Evolutionary conservation across 2,797 vertebrate genomes (phyloP).

Genomic region (Labeo calbasu): DNA sequence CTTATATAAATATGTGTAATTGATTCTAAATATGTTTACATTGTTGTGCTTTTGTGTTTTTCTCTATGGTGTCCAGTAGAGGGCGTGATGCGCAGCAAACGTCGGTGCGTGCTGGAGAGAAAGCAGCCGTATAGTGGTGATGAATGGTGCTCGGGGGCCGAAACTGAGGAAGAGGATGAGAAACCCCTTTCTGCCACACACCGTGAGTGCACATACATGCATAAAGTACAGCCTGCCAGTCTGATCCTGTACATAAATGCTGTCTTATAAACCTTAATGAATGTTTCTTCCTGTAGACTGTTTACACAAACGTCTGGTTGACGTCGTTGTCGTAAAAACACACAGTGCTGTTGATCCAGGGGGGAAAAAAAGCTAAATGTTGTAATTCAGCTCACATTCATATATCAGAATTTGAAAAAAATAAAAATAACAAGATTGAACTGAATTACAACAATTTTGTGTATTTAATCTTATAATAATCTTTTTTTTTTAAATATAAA

Average conservation of each 20-base stretch:
- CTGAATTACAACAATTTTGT: no score
- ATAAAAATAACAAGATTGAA: no score
- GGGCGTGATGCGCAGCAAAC: conserved; percentile 91
- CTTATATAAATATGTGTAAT: conserved; percentile 1
- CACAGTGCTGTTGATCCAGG: not conserved
- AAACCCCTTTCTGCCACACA: conserved; percentile 85
- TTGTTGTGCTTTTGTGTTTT: conserved; percentile 40
- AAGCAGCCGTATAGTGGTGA: conserved; percentile 98
- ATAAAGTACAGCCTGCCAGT: not conserved
- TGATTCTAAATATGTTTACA: conserved; percentile 29
- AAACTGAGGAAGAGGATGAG: conserved; percentile 94
- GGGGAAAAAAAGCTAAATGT: not conserved
- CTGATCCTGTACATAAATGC: conserved; percentile 7
- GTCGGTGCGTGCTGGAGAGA: conserved; percentile 94
- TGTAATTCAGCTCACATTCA: not conserved
- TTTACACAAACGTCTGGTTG: conserved; percentile 7
- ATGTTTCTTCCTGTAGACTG: conserved; percentile 10
- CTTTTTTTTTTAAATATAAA: no score
- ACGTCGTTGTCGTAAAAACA: not conserved
- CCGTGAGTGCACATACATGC: conserved; percentile 80
- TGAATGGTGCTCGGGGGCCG: conserved; percentile 96
- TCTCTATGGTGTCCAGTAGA: conserved; percentile 73
- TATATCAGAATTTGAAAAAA: not conserved
- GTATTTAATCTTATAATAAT: no score
- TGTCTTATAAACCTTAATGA: not conserved